Evolutionary conservation across 2,113 vertebrate genomes (phyloP).

Genomic region (Siniperca knerii): DNA sequence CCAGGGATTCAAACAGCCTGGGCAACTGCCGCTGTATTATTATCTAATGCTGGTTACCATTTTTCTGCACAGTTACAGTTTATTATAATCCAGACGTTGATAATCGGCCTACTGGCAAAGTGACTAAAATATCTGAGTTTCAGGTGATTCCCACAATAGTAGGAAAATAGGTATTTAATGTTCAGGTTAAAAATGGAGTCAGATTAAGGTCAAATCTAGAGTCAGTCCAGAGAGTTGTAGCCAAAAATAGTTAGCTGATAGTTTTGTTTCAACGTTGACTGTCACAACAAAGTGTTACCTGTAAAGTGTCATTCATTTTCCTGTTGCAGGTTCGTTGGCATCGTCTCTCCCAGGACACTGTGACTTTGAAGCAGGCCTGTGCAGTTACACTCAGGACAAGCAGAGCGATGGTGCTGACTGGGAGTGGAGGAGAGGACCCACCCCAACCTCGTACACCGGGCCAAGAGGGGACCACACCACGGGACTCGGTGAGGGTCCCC

Average conservation of each 20-base stretch:
- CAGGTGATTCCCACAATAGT: no score
- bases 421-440: conserved; percentile 89
- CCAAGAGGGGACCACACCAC: conserved; percentile 94
- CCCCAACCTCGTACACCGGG: conserved; percentile 95
- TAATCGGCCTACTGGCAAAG: no score
- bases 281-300: not conserved
- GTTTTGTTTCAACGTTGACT: not conserved
- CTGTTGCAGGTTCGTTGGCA: conserved; percentile 76
- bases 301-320: not conserved
- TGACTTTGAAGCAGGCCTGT: conserved; percentile 91
- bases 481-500: conserved; percentile 90
- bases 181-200: not conserved
- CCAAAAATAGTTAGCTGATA: no score
- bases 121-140: no score
- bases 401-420: conserved; percentile 86
- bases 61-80: no score
- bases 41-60: no score
- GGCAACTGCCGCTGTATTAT: no score
- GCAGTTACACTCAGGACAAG: conserved; percentile 90
- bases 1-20: no score
- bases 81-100: no score
- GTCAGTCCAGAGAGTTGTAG: not conserved
- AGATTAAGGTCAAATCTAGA: not conserved
- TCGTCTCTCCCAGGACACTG: conserved; percentile 86
- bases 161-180: not conserved